Evolutionary conservation across 2,113 vertebrate species (phyloP), one percentile per base, ranked within the genome.

Genomic region (Myocastor coypus): DNA sequence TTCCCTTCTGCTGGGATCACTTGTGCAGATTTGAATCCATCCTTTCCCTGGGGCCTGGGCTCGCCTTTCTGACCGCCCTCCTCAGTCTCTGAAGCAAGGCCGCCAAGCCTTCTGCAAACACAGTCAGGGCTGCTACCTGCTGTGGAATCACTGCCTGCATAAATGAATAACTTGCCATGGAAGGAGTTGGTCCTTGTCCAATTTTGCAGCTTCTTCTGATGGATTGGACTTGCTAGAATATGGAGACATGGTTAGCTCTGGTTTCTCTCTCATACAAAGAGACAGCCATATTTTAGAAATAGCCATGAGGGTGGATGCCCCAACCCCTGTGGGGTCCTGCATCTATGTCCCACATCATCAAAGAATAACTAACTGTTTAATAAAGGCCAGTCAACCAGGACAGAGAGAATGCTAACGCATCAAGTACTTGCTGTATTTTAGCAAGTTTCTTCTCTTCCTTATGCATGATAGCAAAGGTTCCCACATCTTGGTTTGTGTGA

Each of bases 111-210:
- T 94, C 50, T 87, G 87, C 96, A 95, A 94, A 95, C 95, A 91
- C 68, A 95, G 94, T 96, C 96, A 94, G 95, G 71, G 73, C 57
- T 83, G 94, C 86, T 97, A 92, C 69, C 61, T 93, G 77, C 89
- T 57, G 78, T 94, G 94, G 96, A 97, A 95, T 80, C 78, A 63
- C 46, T 63, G 92, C 95, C 95, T 7, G 85, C 96, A 95, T 95
- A 95, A 83, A 98, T 97, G 84, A 97, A 94, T 95, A 95, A 94
- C 96, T 87, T 64, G 40, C 84, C n/a, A 24, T 61, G 68, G 86
- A 93, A 92, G 61, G 22, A 94, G 30, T 7, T 96, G 92, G 80
- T 77, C 81, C 42, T 85, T 57, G 52, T 86, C 95, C 95, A 93
- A 95, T 93, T 55, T 46, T 93, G 81, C 73, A 46, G 77, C 24